Evolutionary conservation across 1,140 invertebrate genomes (phyloP).

Genomic region (Delia radicum): DNA sequence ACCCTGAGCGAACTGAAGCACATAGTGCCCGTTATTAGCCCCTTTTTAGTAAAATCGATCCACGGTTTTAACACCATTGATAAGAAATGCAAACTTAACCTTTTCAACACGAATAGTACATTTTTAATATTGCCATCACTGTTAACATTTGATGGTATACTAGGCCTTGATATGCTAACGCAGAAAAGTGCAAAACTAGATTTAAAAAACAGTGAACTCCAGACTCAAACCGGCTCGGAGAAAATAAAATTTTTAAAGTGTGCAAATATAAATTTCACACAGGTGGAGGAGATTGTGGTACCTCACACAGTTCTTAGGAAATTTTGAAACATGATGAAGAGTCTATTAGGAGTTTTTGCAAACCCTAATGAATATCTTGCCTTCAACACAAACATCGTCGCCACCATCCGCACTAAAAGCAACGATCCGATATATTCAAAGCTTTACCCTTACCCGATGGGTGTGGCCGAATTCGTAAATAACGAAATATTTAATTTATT

Average conservation of each 20-base stretch:
- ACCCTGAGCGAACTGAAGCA: neutral
- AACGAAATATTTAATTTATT: conserved; percentile 17
- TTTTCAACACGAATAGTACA: neutral
- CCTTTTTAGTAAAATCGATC: no score
- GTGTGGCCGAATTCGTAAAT: conserved; percentile 23
- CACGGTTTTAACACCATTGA: conserved; percentile 3
- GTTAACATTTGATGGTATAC: conserved; percentile 25
- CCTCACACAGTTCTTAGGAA: neutral
- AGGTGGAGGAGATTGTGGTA: neutral
- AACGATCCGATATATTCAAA: no score
- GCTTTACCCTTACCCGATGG: neutral
- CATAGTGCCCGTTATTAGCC: no score
- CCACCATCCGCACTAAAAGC: no score
- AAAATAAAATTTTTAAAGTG: neutral
- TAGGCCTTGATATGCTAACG: conserved; percentile 19
- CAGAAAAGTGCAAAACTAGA: neutral
- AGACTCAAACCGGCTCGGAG: neutral
- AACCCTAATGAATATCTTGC: neutral
- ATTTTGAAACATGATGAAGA: neutral
- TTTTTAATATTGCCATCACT: neutral
- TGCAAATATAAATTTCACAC: conserved; percentile 2
- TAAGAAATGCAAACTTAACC: neutral
- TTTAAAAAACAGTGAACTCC: conserved; percentile 9
- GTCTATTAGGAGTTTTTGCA: neutral
- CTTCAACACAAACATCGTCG: no score